A percentile compares a stretch with the other conserved stretches of the same genome.
Evolutionary conservation across 2,113 vertebrate species (phyloP).

Genomic region (Muntiacus muntjak): DNA sequence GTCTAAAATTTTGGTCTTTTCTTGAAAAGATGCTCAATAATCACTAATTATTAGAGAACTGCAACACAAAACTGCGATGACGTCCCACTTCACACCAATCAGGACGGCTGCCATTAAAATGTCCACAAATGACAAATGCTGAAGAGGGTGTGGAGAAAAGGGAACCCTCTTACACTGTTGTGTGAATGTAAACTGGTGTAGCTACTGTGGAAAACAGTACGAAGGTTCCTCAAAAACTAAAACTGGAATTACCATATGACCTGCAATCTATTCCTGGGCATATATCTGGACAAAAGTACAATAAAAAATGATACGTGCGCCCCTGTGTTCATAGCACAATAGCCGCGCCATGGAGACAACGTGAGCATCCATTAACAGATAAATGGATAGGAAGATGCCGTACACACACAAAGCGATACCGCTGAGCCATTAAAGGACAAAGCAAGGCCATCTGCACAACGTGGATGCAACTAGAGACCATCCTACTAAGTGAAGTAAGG

Average conservation of each 20-base stretch:
- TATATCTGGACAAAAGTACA: background rate
- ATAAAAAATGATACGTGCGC: background rate
- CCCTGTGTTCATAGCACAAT: background rate
- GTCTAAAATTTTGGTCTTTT: background rate
- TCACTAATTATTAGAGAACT: background rate
- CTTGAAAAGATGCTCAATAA: background rate
- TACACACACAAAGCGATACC: background rate
- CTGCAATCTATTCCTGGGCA: background rate
- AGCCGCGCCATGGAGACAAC: background rate
- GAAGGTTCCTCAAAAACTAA: background rate
- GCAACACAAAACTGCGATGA: background rate
- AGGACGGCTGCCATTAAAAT: background rate
- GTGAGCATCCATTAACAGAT: background rate
- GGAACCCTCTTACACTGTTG: background rate
- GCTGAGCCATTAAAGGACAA: background rate
- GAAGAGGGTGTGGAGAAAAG: background rate
- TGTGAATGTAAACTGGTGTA: background rate
- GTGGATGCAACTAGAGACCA: background rate
- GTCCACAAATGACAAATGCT: background rate
- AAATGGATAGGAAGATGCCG: background rate
- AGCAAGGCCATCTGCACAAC: background rate
- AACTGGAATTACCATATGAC: background rate
- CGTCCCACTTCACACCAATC: background rate
- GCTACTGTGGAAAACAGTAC: background rate
- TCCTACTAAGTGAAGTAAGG: fast-evolving